phyloP scores from a whole-genome alignment of 2,113 vertebrate species.

The Boleophthalmus pectinirostris region DNA sequence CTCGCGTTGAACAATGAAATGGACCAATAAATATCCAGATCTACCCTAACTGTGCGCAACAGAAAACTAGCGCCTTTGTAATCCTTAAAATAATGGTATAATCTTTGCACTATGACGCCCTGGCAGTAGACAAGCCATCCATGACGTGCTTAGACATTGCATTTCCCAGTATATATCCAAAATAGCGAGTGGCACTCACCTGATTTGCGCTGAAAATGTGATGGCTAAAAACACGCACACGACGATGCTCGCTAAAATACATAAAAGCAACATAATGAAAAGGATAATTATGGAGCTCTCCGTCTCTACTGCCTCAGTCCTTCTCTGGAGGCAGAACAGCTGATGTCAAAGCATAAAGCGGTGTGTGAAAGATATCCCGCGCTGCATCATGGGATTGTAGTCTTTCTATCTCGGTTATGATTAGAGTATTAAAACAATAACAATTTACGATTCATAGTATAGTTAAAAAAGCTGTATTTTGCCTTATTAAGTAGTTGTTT shows the following conservation, averaged over 20 bases:
- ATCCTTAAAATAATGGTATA: not conserved
- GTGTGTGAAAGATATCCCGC: constrained; percentile 5
- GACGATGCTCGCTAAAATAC: constrained; percentile 71
- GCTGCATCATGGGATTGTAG: constrained; percentile 76
- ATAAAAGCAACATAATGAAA: constrained; percentile 55
- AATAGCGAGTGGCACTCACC: constrained; percentile 70
- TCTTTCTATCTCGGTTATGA: constrained; percentile 16
- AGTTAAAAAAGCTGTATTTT: too few species aligned
- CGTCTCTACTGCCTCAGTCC: constrained; percentile 18
- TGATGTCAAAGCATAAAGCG: constrained; percentile 53
- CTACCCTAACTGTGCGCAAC: not conserved
- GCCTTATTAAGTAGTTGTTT: not conserved
- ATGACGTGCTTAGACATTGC: constrained; percentile 4
- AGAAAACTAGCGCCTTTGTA: not conserved
- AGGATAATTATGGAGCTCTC: constrained; percentile 13
- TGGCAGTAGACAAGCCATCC: constrained; percentile 30
- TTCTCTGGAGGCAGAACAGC: constrained; percentile 58
- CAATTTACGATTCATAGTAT: not conserved
- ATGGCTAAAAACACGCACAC: constrained; percentile 74
- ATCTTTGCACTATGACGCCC: constrained; percentile 11
- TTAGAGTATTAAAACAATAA: not conserved
- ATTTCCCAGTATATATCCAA: not conserved
- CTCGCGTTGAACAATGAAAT: not conserved
- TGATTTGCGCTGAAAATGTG: constrained; percentile 79
- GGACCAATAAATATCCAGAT: not conserved